Base-by-base conservation (phyloP, 1,140 invertebrate genomes). In the Penaeus indicus region DNA sequence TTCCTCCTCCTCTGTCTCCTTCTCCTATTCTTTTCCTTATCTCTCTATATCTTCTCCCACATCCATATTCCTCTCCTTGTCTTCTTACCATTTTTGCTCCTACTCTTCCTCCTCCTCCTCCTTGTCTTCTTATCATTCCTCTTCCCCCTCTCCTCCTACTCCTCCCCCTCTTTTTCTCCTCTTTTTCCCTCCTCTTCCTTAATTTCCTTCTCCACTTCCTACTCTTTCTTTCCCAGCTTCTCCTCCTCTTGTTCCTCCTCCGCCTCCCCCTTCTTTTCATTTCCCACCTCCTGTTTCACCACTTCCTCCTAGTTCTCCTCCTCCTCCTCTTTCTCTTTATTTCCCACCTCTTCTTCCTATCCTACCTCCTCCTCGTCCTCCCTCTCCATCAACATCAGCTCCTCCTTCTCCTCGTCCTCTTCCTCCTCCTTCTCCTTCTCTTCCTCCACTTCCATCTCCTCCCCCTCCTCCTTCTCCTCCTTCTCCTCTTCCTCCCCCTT, bases 81-180 rank as follows among this genome's bases (percentile, higher is more conserved):
- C 69, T 63, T 79, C 27, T 78, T 77, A 38, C 61, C 79, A 60
- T n/a, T 16, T 67, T 7, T 54, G 27, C 47, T 27, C 72, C 84
- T 72, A 77, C 25, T 85, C 75, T 60, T 79, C 62, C 61, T 78
- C 72, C 72, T 42, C 69, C 18, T 18, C 64, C 61, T 67, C 32
- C 32, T 64, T 63, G 19, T 62, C 69, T 63, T 79, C 27, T 32
- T 64, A 32, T 87, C 32, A 69, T 27, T 72, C 63, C 64, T 42
- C 16, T 22, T 63, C 77, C 32, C 32, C 47, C 62, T 47, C 27
- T 64, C 32, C 38, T 32, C 22, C 32, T 32, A 22, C 38, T 78
- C 62, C 5, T 32, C 63, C 16, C 2, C 25, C 63, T 67, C 42
- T 83, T n/a, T 82, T n/a, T 18, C 38, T 18, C 38, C 54, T 10